A percentile compares a stretch with the other conserved stretches of the same genome.
Conservation (phyloP, 2,888 invertebrate species). For the Keiferia lycopersicella region DNA sequence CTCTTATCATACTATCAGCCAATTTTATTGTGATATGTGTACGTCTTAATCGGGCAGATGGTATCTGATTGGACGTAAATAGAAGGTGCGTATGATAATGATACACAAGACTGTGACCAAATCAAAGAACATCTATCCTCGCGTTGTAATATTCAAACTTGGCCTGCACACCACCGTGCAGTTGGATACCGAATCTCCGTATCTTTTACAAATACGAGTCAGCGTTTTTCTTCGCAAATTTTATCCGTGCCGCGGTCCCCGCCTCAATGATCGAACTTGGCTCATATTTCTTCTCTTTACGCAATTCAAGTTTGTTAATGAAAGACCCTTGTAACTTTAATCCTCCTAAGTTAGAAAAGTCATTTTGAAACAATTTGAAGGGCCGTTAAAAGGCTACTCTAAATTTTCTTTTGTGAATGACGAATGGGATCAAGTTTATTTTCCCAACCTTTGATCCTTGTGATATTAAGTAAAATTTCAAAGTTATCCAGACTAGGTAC, state of each 20-base stretch:
- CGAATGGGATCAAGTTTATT: constrained; percentile 31
- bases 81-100: no score
- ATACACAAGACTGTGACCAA: no score
- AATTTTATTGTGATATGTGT: no score
- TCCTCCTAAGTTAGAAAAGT: constrained; percentile 61
- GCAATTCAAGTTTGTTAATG: constrained; percentile 68
- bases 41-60: no score
- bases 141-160: background rate
- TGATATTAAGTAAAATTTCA: constrained; percentile 9
- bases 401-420: constrained; percentile 35
- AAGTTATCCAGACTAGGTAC: constrained; percentile 3
- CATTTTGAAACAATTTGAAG: constrained; percentile 56
- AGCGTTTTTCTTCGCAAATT: constrained; percentile 46
- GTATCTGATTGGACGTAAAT: no score
- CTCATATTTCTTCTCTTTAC: constrained; percentile 67
- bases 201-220: constrained; percentile 23
- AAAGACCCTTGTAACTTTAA: constrained; percentile 66
- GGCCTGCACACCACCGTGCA: background rate
- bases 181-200: background rate
- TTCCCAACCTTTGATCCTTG: constrained; percentile 23
- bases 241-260: constrained; percentile 47
- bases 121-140: no score
- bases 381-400: constrained; percentile 35
- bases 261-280: constrained; percentile 66
- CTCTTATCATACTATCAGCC: no score